Conservation (phyloP, 2,797 vertebrate genomes). For the Luscinia megarhynchos region DNA sequence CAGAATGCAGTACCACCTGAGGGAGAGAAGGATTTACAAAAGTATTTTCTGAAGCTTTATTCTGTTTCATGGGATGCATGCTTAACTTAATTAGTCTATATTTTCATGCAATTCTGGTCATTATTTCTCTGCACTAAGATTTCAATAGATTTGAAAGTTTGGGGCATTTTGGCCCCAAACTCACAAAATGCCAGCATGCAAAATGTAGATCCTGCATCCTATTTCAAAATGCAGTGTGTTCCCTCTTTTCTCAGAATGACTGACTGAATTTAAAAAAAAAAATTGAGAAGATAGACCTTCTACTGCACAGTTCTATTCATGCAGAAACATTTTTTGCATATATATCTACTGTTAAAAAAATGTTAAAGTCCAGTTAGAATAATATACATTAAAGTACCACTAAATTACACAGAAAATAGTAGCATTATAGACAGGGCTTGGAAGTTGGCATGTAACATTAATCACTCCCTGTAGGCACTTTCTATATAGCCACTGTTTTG, state of each 20-base stretch:
- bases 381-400: neutral
- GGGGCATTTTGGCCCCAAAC: neutral
- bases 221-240: neutral
- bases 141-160: neutral
- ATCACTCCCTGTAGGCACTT: neutral
- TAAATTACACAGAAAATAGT: neutral
- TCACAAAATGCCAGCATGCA: neutral
- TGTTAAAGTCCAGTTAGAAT: neutral
- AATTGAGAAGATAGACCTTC: neutral
- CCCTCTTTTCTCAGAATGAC: neutral
- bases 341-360: neutral
- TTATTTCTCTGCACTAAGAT: neutral
- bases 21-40: neutral
- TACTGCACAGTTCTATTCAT: neutral
- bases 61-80: neutral
- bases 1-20: neutral
- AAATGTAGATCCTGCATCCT: neutral
- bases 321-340: neutral
- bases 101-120: neutral
- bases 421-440: neutral
- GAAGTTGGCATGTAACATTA: neutral
- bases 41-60: neutral
- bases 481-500: neutral
- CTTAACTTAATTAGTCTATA: neutral
- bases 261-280: neutral